Base-by-base conservation (phyloP, 2,797 vertebrate species). In the Muscicapa comitata region DNA sequence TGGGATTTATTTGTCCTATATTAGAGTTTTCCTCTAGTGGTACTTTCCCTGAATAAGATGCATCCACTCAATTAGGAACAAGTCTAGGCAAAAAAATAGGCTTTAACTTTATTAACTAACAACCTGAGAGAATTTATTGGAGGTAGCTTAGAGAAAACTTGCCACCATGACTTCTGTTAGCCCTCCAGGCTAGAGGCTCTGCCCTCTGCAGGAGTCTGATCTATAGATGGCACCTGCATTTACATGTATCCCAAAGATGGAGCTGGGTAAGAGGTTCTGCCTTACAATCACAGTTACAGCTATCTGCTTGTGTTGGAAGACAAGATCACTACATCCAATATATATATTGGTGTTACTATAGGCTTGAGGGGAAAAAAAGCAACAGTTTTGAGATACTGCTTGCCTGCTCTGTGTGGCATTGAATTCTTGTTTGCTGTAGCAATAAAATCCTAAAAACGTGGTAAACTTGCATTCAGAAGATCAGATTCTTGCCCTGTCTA, bases 151-250 rank as follows among this genome's bases (percentile, higher is more conserved):
- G 29, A 63, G 37, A 31, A 89, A 63, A 73, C 21, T 21, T 77
- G 21, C 5, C 9, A 20, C 23, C 21, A 2, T 47, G 17, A 17
- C 40, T 28, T 76, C 28, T 10, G 3, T 25, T 1, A 1, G 25
- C 65, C 42, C 65, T 87, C 33, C 50, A 47, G 33, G 24, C 23
- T 48, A 7, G 51, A 43, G 48, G 19, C 74, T 74, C 20, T 71
- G 40, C 54, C 66, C n/a, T 68, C 28, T 2, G 0, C 25, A 40
- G 35, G 54, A 25, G 31, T 55, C 51, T 45, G 17, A 24, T 53
- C 72, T 21, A 28, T 43, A 1, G 0, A 6, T 17, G 33, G 13
- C 45, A 31, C 47, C 38, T 80, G 38, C 17, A 5, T 70, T 76
- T 76, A 33, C n/a, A 19, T 25, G 31, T 57, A 7, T 65, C 45